phyloP scores from a whole-genome alignment of 2,888 invertebrate species.

The Lathronympha strigana region DNA sequence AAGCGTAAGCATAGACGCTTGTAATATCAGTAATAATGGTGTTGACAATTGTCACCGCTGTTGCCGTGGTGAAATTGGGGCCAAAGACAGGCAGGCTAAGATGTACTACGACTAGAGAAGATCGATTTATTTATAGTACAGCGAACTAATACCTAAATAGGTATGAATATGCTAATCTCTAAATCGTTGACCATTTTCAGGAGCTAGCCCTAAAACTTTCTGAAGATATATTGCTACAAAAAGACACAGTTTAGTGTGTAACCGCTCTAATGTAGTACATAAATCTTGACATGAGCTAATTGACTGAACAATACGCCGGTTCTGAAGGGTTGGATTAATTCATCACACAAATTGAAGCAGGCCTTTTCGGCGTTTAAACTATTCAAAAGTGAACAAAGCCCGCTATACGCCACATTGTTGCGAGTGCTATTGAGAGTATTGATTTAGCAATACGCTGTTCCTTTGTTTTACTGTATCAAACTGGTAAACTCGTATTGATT shows the following conservation, averaged over 20 bases:
- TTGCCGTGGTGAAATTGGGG: too few species aligned
- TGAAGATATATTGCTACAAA: background rate
- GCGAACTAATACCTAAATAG: too few species aligned
- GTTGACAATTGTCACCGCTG: too few species aligned
- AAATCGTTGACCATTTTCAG: too few species aligned
- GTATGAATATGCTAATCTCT: too few species aligned
- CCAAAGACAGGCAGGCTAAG: too few species aligned
- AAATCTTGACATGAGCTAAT: constrained; percentile 47
- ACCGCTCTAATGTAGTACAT: constrained; percentile 10
- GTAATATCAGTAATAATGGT: too few species aligned
- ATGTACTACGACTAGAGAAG: too few species aligned
- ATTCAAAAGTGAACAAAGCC: constrained; percentile 48
- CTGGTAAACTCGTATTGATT: background rate
- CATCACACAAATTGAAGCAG: constrained; percentile 48
- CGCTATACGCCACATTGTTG: constrained; percentile 30
- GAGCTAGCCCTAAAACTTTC: too few species aligned
- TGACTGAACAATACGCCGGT: constrained; percentile 58
- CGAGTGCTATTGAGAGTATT: constrained; percentile 26
- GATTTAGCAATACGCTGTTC: constrained; percentile 13
- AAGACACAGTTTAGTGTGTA: background rate
- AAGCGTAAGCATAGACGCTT: too few species aligned
- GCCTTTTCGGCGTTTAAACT: constrained; percentile 48
- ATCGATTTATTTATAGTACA: too few species aligned
- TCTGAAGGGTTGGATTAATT: constrained; percentile 55
- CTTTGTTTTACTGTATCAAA: constrained; percentile 5